Conservation (phyloP, 2,797 vertebrate species). For the Tokudaia tokunoshimensis region DNA sequence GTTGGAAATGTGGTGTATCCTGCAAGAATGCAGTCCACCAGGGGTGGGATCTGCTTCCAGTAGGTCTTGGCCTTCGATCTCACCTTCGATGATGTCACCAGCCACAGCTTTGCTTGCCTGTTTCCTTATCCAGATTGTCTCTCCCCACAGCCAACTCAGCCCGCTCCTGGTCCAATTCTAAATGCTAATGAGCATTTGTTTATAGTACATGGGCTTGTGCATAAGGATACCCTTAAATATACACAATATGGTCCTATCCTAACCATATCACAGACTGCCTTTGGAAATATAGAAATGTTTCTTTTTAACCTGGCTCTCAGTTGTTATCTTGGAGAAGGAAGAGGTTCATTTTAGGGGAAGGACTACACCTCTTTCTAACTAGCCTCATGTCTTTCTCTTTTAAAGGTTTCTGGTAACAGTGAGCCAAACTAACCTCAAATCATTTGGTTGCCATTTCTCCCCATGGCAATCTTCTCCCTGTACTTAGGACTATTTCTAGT, state of each 20-base stretch:
- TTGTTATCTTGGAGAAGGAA: neutral
- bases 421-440: neutral
- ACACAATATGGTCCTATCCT: neutral
- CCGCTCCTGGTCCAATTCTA: neutral
- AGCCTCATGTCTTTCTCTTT: neutral
- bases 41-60: constrained; percentile 94
- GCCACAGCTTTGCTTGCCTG: neutral
- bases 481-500: neutral
- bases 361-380: neutral
- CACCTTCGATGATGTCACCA: constrained; percentile 87
- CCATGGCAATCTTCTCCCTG: too few species aligned
- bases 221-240: neutral
- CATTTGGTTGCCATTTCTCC: neutral
- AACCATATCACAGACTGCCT: neutral
- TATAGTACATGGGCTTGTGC: neutral
- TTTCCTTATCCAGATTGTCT: neutral
- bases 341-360: neutral
- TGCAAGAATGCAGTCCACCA: constrained; percentile 97
- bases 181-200: neutral
- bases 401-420: neutral
- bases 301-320: neutral
- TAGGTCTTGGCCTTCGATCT: constrained; percentile 94
- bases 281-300: neutral
- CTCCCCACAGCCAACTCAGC: neutral
- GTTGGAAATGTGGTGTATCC: constrained; percentile 97